Conservation (phyloP, 2,888 invertebrate genomes). For the Drosophila nr. perissopoda region DNA sequence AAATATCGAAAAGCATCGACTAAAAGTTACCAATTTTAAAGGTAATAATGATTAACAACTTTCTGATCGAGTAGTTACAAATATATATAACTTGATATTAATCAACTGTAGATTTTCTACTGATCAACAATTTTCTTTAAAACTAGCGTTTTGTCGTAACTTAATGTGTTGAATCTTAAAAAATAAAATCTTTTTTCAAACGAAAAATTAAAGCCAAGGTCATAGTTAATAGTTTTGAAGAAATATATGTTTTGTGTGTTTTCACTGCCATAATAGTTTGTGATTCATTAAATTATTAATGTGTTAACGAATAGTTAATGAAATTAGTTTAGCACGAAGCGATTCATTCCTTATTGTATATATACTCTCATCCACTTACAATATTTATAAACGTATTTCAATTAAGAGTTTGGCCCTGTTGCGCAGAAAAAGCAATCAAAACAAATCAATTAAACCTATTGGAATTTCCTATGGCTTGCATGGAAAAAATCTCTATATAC, state of each 20-base stretch:
- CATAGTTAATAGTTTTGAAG: background rate
- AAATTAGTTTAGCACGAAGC: background rate
- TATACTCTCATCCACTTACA: background rate
- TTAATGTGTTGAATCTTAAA: background rate
- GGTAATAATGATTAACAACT: too few species aligned
- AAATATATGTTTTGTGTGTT: background rate
- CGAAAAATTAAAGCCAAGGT: background rate
- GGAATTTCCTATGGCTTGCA: background rate
- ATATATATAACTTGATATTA: background rate
- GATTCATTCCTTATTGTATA: background rate
- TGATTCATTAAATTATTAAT: background rate
- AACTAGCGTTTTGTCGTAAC: background rate
- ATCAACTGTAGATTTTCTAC: background rate
- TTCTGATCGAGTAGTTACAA: too few species aligned
- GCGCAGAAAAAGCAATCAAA: slow-evolving; percentile 9
- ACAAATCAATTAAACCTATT: slow-evolving; percentile 16
- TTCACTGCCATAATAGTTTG: background rate
- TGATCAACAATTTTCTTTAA: background rate
- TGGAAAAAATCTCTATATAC: background rate
- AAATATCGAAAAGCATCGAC: background rate
- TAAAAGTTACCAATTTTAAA: too few species aligned
- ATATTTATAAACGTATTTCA: background rate
- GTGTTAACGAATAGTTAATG: background rate
- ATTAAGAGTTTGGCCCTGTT: background rate
- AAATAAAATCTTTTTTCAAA: background rate